A percentile compares a stretch with the other conserved stretches of the same genome.
These are phyloP conservation scores for Erpornis zantholeuca DNA, from an alignment of 2,113 vertebrate species.

Conservation along the genomic window DNA sequence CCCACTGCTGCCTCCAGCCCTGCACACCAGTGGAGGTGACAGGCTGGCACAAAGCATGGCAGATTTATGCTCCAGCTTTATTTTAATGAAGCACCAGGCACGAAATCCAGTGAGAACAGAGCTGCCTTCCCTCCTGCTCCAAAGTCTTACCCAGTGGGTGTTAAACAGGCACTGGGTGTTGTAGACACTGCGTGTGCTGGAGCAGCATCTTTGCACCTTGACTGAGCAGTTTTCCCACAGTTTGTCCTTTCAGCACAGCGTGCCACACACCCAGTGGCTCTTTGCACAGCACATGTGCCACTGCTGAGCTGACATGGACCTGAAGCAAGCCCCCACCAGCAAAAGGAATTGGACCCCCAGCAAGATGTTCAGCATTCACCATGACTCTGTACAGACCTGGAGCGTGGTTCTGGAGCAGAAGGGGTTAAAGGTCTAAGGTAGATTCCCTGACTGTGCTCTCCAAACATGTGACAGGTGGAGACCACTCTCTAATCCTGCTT, in stretches of 20 bases:
- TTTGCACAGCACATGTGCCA: not conserved
- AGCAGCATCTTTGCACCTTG: not conserved
- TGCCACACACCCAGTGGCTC: not conserved
- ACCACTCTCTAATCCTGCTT: not conserved
- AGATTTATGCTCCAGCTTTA: not conserved
- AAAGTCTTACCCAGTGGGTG: fast-evolving
- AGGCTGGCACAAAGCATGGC: not conserved
- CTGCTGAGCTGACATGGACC: not conserved
- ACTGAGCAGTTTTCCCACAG: fast-evolving
- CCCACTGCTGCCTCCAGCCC: not conserved
- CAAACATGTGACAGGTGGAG: not conserved
- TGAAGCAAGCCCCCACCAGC: not conserved
- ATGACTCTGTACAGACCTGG: not conserved
- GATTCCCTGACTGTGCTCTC: not conserved
- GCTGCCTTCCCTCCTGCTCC: not conserved
- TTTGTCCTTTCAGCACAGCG: not conserved
- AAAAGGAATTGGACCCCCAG: not conserved
- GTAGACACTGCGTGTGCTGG: not conserved
- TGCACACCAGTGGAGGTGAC: not conserved
- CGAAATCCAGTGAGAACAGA: not conserved
- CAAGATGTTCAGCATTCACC: no score
- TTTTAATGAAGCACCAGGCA: not conserved
- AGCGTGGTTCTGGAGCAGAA: not conserved
- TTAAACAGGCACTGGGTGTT: not conserved
- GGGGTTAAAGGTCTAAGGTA: not conserved